Evolutionary conservation across 1,140 invertebrate genomes (phyloP).

Genomic region (Panulirus ornatus): DNA sequence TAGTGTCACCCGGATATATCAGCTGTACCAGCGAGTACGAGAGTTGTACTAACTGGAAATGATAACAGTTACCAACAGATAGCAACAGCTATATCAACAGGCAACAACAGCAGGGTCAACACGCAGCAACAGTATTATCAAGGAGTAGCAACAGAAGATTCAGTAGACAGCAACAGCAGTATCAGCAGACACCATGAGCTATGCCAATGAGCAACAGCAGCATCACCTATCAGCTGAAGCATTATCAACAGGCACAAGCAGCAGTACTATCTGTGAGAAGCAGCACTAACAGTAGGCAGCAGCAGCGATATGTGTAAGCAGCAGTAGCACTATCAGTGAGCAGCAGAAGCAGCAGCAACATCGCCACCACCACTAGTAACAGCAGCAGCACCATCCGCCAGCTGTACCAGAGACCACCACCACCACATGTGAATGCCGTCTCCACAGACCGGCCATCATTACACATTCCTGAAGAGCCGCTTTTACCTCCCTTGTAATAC

Average conservation of each 20-base stretch:
- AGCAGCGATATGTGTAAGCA: too few species aligned
- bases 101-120: not conserved
- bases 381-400: not conserved
- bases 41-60: too few species aligned
- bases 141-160: not conserved
- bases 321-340: not conserved
- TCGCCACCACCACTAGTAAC: not conserved
- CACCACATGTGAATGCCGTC: not conserved
- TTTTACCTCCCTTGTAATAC: too few species aligned
- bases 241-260: not conserved
- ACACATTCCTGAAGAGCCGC: not conserved
- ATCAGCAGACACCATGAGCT: not conserved
- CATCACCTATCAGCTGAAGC: not conserved
- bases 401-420: not conserved
- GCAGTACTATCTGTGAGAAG: not conserved
- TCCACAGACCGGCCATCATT: not conserved
- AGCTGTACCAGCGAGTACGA: too few species aligned
- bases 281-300: not conserved
- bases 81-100: not conserved
- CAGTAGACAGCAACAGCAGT: not conserved
- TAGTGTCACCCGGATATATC: too few species aligned
- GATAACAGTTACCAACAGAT: too few species aligned
- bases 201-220: too few species aligned
- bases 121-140: not conserved
- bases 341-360: not conserved